Base-by-base conservation (phyloP, 2,113 vertebrate species). In the Thymallus thymallus region DNA sequence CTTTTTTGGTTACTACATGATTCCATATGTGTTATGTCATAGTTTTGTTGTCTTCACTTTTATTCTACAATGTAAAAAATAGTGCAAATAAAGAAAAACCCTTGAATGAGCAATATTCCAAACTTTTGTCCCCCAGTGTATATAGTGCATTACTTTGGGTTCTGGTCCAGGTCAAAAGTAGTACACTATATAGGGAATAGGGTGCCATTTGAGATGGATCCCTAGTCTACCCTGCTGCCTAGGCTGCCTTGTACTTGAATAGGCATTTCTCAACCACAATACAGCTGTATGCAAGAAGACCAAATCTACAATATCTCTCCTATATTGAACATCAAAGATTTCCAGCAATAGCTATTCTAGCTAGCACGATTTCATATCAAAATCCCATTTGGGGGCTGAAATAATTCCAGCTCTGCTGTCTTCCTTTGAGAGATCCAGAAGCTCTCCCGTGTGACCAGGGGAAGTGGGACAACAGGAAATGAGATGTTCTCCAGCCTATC, bases 381-480 rank as follows among this genome's bases (percentile, higher is more conserved):
- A 30, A 69, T 9, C 16, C 61, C 13, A 55, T 48, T 64, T 6
- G 18, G 41, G 23, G 51, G 32, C 30, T 60, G 12, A 16, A 51
- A 51, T 51, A 14, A 41, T 41, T 41, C 48, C 48, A 51, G 48
- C 48, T 56, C 26, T 10, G 60, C 56, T 55, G 68, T 71, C 63
- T 71, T 76, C n/a, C 66, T 71, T 23, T 16, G 62, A 35, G 51
- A 13, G 22, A 18, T 62, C n/a, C 41, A 48, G 72, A n/a, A 22
- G 6, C 12, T 24, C 45, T 86, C 78, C 74, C 69, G 6, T 69
- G 65, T 72, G 76, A 78, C 69, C 66, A 56, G 41, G 60, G 79
- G 73, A 81, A 86, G 3, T 82, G 74, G 78, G 72, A 80, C 85
- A 81, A 62, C 64, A 73, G 63, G 78, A 81, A 84, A 82, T 79